These are phyloP conservation scores for Rosalia funebris DNA, from an alignment of 2,888 invertebrate genomes.

Conservation along the genomic window DNA sequence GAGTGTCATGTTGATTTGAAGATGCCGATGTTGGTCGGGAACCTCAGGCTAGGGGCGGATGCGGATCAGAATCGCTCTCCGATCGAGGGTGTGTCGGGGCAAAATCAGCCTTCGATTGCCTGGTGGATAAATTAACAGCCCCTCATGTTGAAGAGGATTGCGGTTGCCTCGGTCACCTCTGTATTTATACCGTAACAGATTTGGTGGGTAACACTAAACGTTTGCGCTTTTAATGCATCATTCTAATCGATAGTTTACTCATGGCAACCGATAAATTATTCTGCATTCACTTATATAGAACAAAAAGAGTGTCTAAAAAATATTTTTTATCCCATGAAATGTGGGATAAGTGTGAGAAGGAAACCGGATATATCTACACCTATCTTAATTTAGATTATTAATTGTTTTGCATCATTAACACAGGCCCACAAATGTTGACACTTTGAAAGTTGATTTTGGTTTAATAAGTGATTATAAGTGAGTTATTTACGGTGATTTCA, in stretches of 20 bases:
- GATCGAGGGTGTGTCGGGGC: constrained; percentile 15
- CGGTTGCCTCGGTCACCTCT: constrained; percentile 38
- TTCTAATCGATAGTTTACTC: constrained; percentile 9
- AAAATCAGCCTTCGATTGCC: constrained; percentile 28
- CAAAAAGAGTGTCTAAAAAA: no score
- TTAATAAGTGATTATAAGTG: no score
- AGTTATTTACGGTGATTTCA: no score
- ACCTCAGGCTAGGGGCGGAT: not conserved
- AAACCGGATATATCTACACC: no score
- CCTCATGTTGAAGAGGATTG: constrained; percentile 36
- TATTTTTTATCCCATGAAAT: no score
- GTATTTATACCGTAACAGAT: constrained; percentile 23
- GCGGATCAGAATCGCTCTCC: constrained; percentile 8
- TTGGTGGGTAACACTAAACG: constrained; percentile 13
- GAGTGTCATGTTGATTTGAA: constrained; percentile 27
- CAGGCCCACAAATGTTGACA: no score
- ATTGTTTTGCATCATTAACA: no score
- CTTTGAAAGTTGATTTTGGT: no score
- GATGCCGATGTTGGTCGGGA: constrained; percentile 6
- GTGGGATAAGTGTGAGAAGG: no score
- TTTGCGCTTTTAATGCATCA: constrained; percentile 19
- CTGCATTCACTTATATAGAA: no score
- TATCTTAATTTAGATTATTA: no score
- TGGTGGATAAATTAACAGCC: constrained; percentile 40
- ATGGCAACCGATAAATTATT: not conserved